Conservation (phyloP, 2,888 invertebrate genomes). For the Cheilosia vulpina region DNA sequence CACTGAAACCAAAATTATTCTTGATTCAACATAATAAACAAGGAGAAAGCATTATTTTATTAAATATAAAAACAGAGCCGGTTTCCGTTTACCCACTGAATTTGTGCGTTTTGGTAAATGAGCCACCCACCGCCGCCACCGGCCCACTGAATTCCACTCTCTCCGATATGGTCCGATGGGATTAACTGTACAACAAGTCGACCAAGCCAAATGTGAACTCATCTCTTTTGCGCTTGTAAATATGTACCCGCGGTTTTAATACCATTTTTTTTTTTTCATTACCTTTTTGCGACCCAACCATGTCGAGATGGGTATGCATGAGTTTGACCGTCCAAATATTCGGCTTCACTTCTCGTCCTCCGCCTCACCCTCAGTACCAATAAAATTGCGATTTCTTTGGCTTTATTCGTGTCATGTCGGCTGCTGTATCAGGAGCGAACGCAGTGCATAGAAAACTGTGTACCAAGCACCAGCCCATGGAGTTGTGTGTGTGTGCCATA, state of each 20-base stretch:
- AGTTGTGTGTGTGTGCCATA: slow-evolving; percentile 43
- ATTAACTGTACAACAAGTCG: slow-evolving; percentile 17
- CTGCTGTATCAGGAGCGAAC: slow-evolving; percentile 42
- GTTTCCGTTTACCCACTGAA: not conserved
- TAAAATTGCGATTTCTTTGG: slow-evolving; percentile 63
- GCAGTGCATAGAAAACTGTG: slow-evolving; percentile 43
- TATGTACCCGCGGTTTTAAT: slow-evolving; percentile 12
- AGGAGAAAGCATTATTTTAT: slow-evolving; percentile 59
- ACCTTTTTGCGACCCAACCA: not conserved
- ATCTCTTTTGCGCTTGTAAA: not conserved
- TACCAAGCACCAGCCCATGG: slow-evolving; percentile 2
- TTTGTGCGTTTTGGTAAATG: not conserved
- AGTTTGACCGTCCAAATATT: slow-evolving; percentile 62
- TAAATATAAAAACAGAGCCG: slow-evolving; percentile 46
- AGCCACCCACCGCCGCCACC: not conserved
- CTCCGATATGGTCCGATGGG: not conserved
- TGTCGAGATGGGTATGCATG: not conserved
- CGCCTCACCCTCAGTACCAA: slow-evolving; percentile 37
- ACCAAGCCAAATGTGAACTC: not conserved
- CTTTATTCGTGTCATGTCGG: slow-evolving; percentile 19
- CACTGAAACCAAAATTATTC: too few relatives aligned
- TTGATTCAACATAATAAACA: slow-evolving; percentile 43
- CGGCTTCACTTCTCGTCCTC: not conserved
- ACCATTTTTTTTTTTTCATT: slow-evolving; percentile 5
- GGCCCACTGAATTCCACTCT: not conserved